Conservation (phyloP, 2,113 vertebrate species). For the Isichthys henryi region DNA sequence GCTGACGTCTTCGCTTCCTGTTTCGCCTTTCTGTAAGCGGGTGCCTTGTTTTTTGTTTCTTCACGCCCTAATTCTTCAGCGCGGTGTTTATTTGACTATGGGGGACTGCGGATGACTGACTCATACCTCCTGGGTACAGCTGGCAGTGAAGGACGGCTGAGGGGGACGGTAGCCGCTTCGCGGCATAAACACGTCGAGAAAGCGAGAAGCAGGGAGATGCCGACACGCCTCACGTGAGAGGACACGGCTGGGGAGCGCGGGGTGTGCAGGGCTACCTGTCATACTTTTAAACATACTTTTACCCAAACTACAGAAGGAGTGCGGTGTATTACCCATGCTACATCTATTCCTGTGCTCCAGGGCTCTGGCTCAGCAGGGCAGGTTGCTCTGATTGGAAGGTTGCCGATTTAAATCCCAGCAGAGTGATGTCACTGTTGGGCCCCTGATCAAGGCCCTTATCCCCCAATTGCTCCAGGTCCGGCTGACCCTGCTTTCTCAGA, state of each 20-base stretch:
- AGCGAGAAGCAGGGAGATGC: not conserved
- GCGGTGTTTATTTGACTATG: slow-evolving; percentile 11
- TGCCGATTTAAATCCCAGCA: not conserved
- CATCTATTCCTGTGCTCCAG: not conserved
- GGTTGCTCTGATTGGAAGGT: not conserved
- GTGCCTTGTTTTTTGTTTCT: slow-evolving; percentile 16
- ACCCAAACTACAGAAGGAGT: not conserved
- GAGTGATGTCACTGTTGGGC: not conserved
- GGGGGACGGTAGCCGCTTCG: not conserved
- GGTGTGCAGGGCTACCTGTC: not conserved
- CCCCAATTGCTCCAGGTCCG: not conserved
- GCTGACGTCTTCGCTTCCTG: not conserved
- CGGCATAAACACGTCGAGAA: not conserved
- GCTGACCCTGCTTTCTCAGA: not conserved
- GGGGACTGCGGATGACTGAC: not conserved
- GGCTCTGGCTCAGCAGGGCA: not conserved
- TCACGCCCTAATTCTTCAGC: not conserved
- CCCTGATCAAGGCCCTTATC: not conserved
- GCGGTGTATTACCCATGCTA: not conserved
- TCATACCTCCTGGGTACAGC: not conserved
- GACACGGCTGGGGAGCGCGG: not conserved
- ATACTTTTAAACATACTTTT: not conserved
- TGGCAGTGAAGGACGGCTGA: not conserved
- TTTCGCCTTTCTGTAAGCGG: not conserved
- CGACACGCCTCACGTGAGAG: not conserved